Base-by-base conservation (phyloP, 2,113 vertebrate species). In the Ardeotis arabs region DNA sequence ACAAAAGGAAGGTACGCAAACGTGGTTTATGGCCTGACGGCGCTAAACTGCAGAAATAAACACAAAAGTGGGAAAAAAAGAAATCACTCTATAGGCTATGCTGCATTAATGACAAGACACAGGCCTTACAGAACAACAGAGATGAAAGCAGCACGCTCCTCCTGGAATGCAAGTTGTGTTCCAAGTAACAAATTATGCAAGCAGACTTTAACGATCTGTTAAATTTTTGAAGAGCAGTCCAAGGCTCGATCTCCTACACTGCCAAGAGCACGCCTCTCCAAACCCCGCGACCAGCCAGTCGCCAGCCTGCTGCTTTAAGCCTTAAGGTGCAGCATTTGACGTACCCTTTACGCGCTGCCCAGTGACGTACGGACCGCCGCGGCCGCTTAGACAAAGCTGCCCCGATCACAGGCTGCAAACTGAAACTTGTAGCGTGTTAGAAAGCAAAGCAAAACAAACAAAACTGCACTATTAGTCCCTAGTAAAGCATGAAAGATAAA, bases 301-400 rank as follows among this genome's bases (percentile, higher is more conserved):
- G 15, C 72, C 39, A 31, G 10, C 22, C 15, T 2, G 19, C 7
- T 24, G 3, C 50, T 18, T 19, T 2, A 25, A 67, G 52, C 28
- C 10, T 21, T 13, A 25, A 37, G 25, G 35, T 29, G 14, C 5
- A 9, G 35, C 8, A 16, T 74, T 78, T 24, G 28, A 33, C 17
- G 49, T 5, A 14, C 21, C 31, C 52, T 39, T 63, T 14, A 19
- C 5, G 17, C 62, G 6, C 37, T 45, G 50, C 77, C 69, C 14
- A 28, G 44, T 3, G 3, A n/a, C 49, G 3, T 22, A 24, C 33
- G 59, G 58, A 4, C 44, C n/a, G 39, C 29, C 4, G 1, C 3
- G 2, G 21, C 49, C 41, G 5, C 15, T 29, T 2, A 20, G 37
- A 16, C 39, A 25, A 4, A 45, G 33, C 19, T 3, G 18, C 6